Base-by-base conservation (phyloP, 2,113 vertebrate species). In the Sturnira hondurensis region DNA sequence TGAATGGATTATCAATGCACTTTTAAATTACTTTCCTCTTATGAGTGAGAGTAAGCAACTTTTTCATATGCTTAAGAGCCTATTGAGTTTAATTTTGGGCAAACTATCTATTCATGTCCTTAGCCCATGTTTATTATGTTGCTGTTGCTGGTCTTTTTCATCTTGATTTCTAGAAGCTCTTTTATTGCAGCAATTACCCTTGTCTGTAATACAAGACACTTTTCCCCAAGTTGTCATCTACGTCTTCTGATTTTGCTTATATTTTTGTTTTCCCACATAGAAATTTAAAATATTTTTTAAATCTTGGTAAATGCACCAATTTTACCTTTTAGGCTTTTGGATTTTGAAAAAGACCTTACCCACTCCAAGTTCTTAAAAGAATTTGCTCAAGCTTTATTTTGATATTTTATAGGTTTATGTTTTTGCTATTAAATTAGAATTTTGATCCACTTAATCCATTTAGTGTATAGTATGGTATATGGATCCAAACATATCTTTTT, bases 81-180 rank as follows among this genome's bases (percentile, higher is more conserved):
- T 50, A 78, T 58, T 58, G n/a, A 2, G 8, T 81, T 89, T 70
- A 22, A 38, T 17, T 78, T 28, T 8, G 16, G 45, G 36, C 8
- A 10, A 58, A 36, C 24, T 93, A 19, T 17, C 33, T 71, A 5
- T 65, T 76, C 33, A 24, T 20, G 19, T 24, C 17, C 41, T 89
- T 92, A 73, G 43, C 33, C 1, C 56, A 65, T 70, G 65, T 84
- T 71, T 91, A 50, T 73, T 68, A 86, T 38, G 5, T 20, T 47
- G 1, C 65, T 43, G 9, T 20, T 47, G 0, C 65, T 81, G 28
- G 17, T 71, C 41, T 96, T 63, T 87, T 74, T 9, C 65, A 73
- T 67, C 31, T 84, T 43, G 52, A 76, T 84, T 93, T 97, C 91
- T 92, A 70, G 47, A 94, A 73, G 12, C 24, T 78, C 33, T 89